A percentile compares a stretch with the other conserved stretches of the same genome.
These are phyloP conservation scores for Falco biarmicus DNA, from an alignment of 2,797 vertebrate genomes.

Conservation along the genomic window DNA sequence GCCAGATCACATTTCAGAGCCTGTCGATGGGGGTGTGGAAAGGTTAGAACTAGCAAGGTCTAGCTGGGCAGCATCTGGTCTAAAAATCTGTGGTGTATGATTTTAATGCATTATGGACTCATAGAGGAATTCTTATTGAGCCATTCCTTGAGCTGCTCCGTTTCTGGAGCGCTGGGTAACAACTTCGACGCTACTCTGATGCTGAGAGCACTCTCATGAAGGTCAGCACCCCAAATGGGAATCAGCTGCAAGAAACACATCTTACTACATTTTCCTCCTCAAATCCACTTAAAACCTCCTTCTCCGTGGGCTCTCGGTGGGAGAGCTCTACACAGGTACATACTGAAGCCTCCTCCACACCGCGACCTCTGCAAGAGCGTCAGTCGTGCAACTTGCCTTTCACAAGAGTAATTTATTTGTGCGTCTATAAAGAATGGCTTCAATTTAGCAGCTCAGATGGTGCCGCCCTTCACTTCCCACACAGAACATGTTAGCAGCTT, in stretches of 20 bases:
- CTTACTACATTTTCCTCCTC: not conserved
- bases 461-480: not conserved
- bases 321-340: not conserved
- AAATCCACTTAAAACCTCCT: not conserved
- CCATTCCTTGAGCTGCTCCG: not conserved
- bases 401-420: not conserved
- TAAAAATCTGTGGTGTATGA: not conserved
- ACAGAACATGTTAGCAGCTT: not conserved
- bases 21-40: rapidly evolving
- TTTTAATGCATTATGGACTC: rapidly evolving
- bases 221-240: not conserved
- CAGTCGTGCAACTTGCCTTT: not conserved
- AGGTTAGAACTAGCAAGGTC: not conserved
- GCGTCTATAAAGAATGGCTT: not conserved
- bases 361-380: rapidly evolving
- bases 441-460: constrained; percentile 36
- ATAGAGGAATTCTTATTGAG: rapidly evolving
- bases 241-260: not conserved
- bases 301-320: rapidly evolving
- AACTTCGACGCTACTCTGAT: rapidly evolving
- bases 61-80: not conserved
- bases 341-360: not conserved
- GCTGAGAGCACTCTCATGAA: not conserved
- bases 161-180: not conserved
- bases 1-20: not conserved